Evolutionary conservation across 1,140 invertebrate species (phyloP), one percentile per base, ranked within the genome.

Genomic region (Diabrotica virgifera): DNA sequence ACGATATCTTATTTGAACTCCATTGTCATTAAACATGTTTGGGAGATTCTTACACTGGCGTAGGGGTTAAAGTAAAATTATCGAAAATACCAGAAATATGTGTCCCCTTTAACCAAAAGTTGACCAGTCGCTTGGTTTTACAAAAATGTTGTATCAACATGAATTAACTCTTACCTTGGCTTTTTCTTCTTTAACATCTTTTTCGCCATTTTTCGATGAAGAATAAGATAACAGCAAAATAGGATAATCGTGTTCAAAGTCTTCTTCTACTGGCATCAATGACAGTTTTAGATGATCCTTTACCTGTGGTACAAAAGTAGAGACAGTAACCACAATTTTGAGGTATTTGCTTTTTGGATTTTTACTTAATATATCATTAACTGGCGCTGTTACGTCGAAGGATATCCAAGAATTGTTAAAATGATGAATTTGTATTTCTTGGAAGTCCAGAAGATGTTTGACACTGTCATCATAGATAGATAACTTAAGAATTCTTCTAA

Each of bases 171-270:
- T 40, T 54, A 13, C 12, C 50, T 35, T n/a, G 11, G 24, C 37
- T 58, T 65, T 14, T 13, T 64, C 53, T 53, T 65, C 11, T 13
- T 62, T 59, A 11, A 37, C 36, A 12, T 6, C 51, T 14, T 64
- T 36, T 24, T 56, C 46, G 35, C 51, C 55, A 13, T 69, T 52
- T 51, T 70, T 62, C 6, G 67, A 66, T 2, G 69, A 67, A 9
- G 64, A 62, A 59, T 78, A 78, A 7, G 74, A 75, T 12, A 78
- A 62, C 11, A 78, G 38, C 13, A 78, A 64, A 35, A 78, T 59
- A 0, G 77, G 77, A 65, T 78, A 78, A 65, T 77, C 72, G 50
- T 78, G 75, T 38, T 76, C 75, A n/a, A 71, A 70, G 64, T 73
- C 62, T 56, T 76, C 71, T n/a, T 64, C 13, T 2, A 69, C 10